These are phyloP conservation scores for Ceratosolen fusciceps DNA, from an alignment of 1,140 invertebrate species.

Conservation along the genomic window DNA sequence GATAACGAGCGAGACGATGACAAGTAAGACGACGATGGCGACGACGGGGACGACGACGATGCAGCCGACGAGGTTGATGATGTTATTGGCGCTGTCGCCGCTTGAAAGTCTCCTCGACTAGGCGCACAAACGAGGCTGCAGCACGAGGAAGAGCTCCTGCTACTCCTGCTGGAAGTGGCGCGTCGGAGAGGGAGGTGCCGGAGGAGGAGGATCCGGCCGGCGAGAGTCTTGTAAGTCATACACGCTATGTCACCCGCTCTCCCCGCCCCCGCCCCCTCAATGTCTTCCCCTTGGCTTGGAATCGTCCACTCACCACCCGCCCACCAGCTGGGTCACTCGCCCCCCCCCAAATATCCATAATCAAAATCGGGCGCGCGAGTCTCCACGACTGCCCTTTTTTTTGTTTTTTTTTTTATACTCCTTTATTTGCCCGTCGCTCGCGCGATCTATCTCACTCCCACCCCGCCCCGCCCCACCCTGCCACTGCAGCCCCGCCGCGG, in stretches of 20 bases:
- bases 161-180: neutral
- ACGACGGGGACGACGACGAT: neutral
- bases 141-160: neutral
- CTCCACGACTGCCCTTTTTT: neutral
- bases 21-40: neutral
- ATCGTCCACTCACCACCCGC: too few species aligned
- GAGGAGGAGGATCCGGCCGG: slow-evolving; percentile 13
- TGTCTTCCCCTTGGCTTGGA: neutral
- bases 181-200: neutral
- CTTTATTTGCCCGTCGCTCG: neutral
- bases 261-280: too few species aligned
- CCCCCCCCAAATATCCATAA: neutral
- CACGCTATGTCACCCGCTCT: too few species aligned
- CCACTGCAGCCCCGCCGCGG: too few species aligned
- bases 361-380: neutral
- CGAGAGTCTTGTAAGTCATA: slow-evolving; percentile 23
- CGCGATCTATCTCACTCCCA: neutral
- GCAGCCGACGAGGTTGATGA: neutral
- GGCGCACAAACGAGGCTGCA: neutral
- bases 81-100: neutral
- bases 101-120: slow-evolving; percentile 10
- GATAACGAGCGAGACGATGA: neutral
- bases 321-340: neutral
- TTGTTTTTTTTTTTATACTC: too few species aligned
- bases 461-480: too few species aligned